Base-by-base conservation (phyloP, 2,797 vertebrate genomes). In the Heterohyrax brucei region DNA sequence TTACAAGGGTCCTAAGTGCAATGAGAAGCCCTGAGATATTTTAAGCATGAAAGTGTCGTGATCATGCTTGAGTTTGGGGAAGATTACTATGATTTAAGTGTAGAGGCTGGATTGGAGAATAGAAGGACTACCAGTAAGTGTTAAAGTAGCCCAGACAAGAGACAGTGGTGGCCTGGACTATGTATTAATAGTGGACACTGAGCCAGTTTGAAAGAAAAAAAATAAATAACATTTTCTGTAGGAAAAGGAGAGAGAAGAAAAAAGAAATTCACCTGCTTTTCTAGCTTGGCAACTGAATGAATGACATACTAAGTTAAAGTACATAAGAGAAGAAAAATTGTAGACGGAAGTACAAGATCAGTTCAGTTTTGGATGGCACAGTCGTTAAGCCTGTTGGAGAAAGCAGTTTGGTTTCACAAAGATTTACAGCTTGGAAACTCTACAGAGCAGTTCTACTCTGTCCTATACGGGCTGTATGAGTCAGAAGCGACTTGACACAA, bases 181-280 rank as follows among this genome's bases (percentile, higher is more conserved):
- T 72, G 56, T 26, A 22, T 33, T 64, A 24, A 86, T 6, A 22
- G 10, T 3, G 30, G 48, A 7, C 18, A 66, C 46, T 33, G 64
- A 90, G 46, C 10, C n/a, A 79, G 10, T 80, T 64, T 95, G 75
- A 94, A 10, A 86, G 46, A 94, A 86, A 59, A 26, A 21, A 14
- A 0, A 73, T 89, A 21, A 10, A 0, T 73, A 72, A 62, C 14
- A 33, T 30, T 94, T 93, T 39, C 5, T 62, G 10, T 77, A 66
- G 28, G 46, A 26, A 87, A 93, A 87, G 53, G 48, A 62, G 72
- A 44, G 10, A 70, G 3, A 61, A 73, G 91, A 89, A 85, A 64
- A 19, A 28, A 95, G 28, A 3, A 89, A 93, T 68, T 83, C 30
- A 30, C 28, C 16, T 7, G 16, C 2, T 72, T 85, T 93, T 59